These are phyloP conservation scores for Hyaena hyaena DNA, from an alignment of 2,113 vertebrate genomes.

Conservation along the genomic window DNA sequence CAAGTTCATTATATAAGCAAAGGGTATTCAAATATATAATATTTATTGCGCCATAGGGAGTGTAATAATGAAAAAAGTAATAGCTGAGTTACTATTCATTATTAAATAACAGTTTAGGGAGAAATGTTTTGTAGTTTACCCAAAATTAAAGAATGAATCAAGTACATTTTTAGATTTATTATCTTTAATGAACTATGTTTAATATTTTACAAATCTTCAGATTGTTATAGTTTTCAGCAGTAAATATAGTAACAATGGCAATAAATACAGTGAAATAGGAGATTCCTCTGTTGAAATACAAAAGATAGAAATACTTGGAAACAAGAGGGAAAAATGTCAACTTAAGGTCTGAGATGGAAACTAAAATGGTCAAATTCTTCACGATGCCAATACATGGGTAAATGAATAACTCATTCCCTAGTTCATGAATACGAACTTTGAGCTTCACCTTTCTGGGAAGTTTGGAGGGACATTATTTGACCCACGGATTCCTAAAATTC, in stretches of 20 bases:
- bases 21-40: neutral
- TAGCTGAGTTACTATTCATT: neutral
- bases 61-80: neutral
- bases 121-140: neutral
- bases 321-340: slow-evolving; percentile 69
- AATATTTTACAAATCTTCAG: slow-evolving; percentile 84
- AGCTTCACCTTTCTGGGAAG: slow-evolving; percentile 38
- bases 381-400: neutral
- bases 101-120: neutral
- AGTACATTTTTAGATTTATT: slow-evolving; percentile 81
- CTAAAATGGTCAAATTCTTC: slow-evolving; percentile 29
- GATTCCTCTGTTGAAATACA: slow-evolving; percentile 82
- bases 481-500: slow-evolving; percentile 28
- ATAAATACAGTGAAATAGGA: slow-evolving; percentile 82
- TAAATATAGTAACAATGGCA: slow-evolving; percentile 81
- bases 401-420: neutral
- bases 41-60: neutral
- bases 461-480: slow-evolving; percentile 40
- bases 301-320: slow-evolving; percentile 84
- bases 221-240: slow-evolving; percentile 80
- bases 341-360: slow-evolving; percentile 66
- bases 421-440: neutral
- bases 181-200: slow-evolving; percentile 82
- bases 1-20: slow-evolving; percentile 6
- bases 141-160: slow-evolving; percentile 41